Base-by-base conservation (phyloP, 2,888 invertebrate species). In the Epinotia brunnichana region DNA sequence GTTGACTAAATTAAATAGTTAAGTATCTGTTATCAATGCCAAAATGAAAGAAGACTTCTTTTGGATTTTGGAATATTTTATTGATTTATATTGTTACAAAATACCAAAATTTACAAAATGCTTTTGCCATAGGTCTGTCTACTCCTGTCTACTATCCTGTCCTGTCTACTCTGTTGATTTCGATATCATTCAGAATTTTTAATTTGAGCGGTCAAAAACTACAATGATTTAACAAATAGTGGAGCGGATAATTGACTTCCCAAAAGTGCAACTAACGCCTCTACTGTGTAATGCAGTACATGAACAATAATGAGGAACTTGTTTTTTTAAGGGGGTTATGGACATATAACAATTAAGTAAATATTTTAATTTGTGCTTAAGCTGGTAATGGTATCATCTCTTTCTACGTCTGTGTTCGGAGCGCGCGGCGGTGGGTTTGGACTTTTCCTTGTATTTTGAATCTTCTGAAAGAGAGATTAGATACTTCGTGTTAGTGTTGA, bases 321-420 rank as follows among this genome's bases (percentile, higher is more conserved):
- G 0, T 3, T 44, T 44, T 15, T 15, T 15, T 44, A 44, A 11
- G 15, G 3, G 15, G 13, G 44, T 44, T 1, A 1, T 44, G 13
- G 48, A 48, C 48, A 48, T 5, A 48, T 7, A 48, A n/a, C 15
- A 48, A n/a, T 48, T 48, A n/a, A 7, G 13, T 41, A 41, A 41
- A 3, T 13, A 41, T 48, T 48, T 48, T 4, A 48, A n/a, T 48
- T 48, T 48, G 15, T n/a, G n/a, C 44, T 2, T 15, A 9, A 57
- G 9, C 9, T 24, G 41, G 35, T 44, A 60, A n/a, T 7, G n/a
- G 59, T 63, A 66, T 89, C 80, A 92, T 79, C 92, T 87, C 79
- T 92, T 92, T 74, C 90, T 85, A 76, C 87, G 92, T 67, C 89
- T 84, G 75, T 92, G 91, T 75, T 92, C 92, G 13, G 92, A 92